Base-by-base conservation (phyloP, 2,888 invertebrate genomes). In the Heliconius charithonia region DNA sequence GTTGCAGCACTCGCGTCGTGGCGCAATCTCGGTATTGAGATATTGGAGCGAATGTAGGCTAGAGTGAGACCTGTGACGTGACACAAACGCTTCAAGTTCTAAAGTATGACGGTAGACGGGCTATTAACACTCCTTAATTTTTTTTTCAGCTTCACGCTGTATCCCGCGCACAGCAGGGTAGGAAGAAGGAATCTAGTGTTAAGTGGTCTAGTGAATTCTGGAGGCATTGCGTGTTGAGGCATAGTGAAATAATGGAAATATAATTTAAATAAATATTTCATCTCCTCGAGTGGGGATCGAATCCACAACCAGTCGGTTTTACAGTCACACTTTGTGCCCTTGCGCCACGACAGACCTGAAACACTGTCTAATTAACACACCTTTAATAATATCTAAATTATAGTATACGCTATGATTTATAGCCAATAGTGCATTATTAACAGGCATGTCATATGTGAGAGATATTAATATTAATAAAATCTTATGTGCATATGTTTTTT, bases 11-110 rank as follows among this genome's bases (percentile, higher is more conserved):
- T 41, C 56, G 0, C 2, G 37, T 37, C 32, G 7, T 81, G 78
- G 56, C 76, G 80, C 74, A 81, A 81, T 62, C 45, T 19, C 65
- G 63, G 75, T 78, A 76, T 78, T 80, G 80, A 80, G 78, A 78
- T 80, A 80, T 80, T 74, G 80, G 73, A 76, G 77, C 77, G 80
- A 78, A 78, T 78, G 80, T 71, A 75, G 76, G 74, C 74, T 74
- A 74, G 27, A 62, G 37, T 75, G 70, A 78, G 62, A 45, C 62
- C 41, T 78, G 78, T 75, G 77, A 73, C 56, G 72, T 41, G 77
- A 62, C 51, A 32, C 10, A 74, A 45, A 59, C 29, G 62, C 69
- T 69, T 74, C 27, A 29, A 65, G n/a, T 27, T 45, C 22, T 63
- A 32, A 65, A 51, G 32, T 70, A 27, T 70, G 51, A 70, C 51